phyloP scores from a whole-genome alignment of 2,797 vertebrate species.

The Mico argentatus region DNA sequence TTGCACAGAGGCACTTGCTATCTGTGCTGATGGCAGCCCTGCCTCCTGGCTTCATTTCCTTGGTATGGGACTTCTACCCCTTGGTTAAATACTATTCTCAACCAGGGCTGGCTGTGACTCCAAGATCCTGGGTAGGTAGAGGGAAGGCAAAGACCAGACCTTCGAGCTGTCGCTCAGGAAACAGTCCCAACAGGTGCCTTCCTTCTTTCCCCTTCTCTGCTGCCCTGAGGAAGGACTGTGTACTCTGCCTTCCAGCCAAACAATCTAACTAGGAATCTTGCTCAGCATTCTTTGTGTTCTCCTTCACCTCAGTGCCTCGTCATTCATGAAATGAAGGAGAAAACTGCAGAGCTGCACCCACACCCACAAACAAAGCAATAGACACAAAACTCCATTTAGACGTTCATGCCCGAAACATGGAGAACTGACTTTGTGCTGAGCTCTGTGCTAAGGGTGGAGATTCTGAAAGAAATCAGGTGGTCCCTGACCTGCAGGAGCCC shows the following conservation, averaged over 20 bases:
- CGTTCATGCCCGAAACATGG: background rate
- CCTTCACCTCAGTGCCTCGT: background rate
- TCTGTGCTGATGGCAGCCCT: background rate
- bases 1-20: background rate
- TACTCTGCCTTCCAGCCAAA: background rate
- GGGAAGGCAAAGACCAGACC: background rate
- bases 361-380: background rate
- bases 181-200: background rate
- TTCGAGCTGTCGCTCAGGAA: background rate
- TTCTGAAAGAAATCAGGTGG: background rate
- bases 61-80: background rate
- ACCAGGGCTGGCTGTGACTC: background rate
- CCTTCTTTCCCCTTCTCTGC: background rate
- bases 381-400: background rate
- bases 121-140: background rate
- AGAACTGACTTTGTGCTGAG: background rate
- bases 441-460: background rate
- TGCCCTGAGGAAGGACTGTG: background rate
- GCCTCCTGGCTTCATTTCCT: background rate
- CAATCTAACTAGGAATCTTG: background rate
- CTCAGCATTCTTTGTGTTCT: background rate
- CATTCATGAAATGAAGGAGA: slow-evolving; percentile 3
- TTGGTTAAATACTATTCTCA: background rate
- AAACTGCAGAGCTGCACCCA: background rate
- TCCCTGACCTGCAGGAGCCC: background rate